A percentile compares a stretch with the other conserved stretches of the same genome.
phyloP scores from a whole-genome alignment of 23 tunicate species.

The Styela plicata region DNA sequence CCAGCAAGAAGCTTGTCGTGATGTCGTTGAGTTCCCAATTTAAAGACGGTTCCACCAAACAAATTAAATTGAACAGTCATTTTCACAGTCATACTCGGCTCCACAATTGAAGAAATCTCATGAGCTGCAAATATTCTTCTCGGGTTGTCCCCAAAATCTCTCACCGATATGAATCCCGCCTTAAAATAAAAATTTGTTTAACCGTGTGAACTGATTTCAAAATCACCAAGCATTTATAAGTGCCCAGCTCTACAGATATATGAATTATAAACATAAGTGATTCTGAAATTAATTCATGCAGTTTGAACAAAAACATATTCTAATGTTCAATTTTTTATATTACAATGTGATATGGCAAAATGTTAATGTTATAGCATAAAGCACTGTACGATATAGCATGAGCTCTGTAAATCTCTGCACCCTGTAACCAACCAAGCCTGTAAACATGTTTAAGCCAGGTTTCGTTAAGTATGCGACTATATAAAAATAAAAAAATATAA shows the following conservation, averaged over 20 bases:
- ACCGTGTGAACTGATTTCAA: background rate
- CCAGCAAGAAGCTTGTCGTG: conserved; percentile 73
- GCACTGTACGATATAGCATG: too few relatives aligned
- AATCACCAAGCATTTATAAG: background rate
- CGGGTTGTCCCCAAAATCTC: conserved; percentile 87
- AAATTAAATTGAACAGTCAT: conserved; percentile 99
- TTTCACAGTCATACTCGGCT: conserved; percentile 93
- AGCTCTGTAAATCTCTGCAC: too few relatives aligned
- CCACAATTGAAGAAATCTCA: conserved; percentile 87
- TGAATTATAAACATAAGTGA: too few relatives aligned
- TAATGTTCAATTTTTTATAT: background rate
- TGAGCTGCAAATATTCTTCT: conserved; percentile 93
- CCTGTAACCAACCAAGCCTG: too few relatives aligned
- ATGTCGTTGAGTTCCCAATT: conserved; percentile 89
- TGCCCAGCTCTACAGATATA: background rate
- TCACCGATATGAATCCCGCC: conserved; percentile 82
- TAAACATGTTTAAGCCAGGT: too few relatives aligned
- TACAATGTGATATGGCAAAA: background rate
- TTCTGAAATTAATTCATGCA: too few relatives aligned
- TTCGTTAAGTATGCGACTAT: too few relatives aligned
- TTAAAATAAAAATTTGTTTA: conserved; percentile 6
- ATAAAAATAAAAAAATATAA: too few relatives aligned
- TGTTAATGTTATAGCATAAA: background rate
- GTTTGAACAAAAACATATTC: too few relatives aligned
- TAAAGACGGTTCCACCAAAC: conserved; percentile 96